phyloP scores from a whole-genome alignment of 2,797 vertebrate species.

The Cirrhinus molitorella region DNA sequence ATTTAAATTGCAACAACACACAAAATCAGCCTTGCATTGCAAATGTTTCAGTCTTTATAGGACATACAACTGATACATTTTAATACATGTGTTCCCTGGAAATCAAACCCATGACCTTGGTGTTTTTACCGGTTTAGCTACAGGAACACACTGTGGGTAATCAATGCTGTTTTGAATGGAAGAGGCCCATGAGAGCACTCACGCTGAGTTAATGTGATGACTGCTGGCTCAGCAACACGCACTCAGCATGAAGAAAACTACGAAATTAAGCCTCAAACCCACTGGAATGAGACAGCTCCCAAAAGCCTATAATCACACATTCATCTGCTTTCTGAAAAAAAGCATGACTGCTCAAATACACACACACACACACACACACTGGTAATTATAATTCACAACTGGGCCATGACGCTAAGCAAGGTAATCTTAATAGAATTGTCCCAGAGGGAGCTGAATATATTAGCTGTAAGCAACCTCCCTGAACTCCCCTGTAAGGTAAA shows the following conservation, averaged over 20 bases:
- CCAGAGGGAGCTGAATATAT: slow-evolving; percentile 4
- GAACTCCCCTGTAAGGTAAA: background rate
- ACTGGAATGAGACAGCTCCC: slow-evolving; percentile 12
- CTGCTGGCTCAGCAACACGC: slow-evolving; percentile 17
- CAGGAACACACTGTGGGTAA: background rate
- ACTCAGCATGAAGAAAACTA: background rate
- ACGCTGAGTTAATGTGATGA: slow-evolving; percentile 5
- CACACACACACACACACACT: background rate
- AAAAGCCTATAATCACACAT: slow-evolving; percentile 7
- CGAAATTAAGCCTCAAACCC: slow-evolving; percentile 10
- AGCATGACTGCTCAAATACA: background rate
- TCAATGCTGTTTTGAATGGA: slow-evolving; percentile 1
- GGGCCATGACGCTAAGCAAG: slow-evolving; percentile 8
- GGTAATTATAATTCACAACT: slow-evolving; percentile 32
- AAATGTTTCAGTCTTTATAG: background rate
- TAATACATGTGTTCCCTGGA: background rate
- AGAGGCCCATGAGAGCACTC: background rate
- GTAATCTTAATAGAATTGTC: slow-evolving; percentile 29
- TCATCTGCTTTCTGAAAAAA: slow-evolving; percentile 12
- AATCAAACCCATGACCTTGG: slow-evolving; percentile 11
- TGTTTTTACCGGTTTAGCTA: background rate
- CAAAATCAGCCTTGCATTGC: background rate
- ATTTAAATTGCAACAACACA: background rate
- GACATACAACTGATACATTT: background rate
- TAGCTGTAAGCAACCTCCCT: background rate